Evolutionary conservation across 2,888 invertebrate genomes (phyloP).

Genomic region (Thyatira batis): DNA sequence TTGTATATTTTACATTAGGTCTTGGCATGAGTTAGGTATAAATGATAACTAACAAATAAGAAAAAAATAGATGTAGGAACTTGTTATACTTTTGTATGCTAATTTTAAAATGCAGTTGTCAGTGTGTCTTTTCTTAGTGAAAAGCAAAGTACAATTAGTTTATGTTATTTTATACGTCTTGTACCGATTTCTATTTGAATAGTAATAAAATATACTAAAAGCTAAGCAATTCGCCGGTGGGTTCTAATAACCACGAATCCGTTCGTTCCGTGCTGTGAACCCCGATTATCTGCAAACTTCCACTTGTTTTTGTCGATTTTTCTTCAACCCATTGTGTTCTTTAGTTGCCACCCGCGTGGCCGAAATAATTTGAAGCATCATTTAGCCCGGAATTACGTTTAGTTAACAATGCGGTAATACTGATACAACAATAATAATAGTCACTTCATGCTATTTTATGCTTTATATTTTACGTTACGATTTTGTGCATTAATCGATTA

Average conservation of each 20-base stretch:
- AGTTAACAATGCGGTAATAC: not conserved
- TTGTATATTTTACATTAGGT: no score
- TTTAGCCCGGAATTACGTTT: not conserved
- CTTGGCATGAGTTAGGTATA: no score
- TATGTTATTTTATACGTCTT: not conserved
- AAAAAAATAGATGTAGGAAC: not conserved
- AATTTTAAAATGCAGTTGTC: constrained; percentile 17
- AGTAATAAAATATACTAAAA: constrained; percentile 14
- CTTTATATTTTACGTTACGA: no score
- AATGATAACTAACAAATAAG: no score
- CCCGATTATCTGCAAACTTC: constrained; percentile 12
- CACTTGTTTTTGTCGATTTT: constrained; percentile 18
- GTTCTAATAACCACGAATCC: constrained; percentile 34
- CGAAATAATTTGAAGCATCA: not conserved
- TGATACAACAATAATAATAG: not conserved
- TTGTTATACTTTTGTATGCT: not conserved
- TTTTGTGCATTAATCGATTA: no score
- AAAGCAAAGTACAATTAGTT: not conserved
- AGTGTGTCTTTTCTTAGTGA: not conserved
- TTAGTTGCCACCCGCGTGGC: constrained; percentile 4
- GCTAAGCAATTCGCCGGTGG: constrained; percentile 25
- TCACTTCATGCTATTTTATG: no score
- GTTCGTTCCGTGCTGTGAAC: constrained; percentile 31
- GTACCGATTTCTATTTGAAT: constrained; percentile 8
- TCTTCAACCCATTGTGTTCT: constrained; percentile 15